Evolutionary conservation across 2,888 invertebrate species (phyloP), one percentile per base, ranked within the genome.

Genomic region (Nomada ruficornis): DNA sequence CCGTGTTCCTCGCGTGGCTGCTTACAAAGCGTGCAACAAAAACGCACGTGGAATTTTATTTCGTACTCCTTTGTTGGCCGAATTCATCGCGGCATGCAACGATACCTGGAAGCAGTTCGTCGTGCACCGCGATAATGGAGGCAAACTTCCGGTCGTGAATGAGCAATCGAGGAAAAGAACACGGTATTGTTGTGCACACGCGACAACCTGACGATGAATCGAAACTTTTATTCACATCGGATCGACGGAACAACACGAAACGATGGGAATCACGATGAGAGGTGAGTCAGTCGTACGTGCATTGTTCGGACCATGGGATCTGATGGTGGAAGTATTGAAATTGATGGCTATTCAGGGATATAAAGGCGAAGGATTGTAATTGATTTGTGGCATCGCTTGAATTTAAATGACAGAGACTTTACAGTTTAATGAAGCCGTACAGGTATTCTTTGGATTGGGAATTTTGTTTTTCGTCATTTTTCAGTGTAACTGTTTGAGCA

Each of bases 81-180:
- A 65, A 71, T 80, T 74, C 79, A 76, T 55, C 42, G 79, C 63
- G 10, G 18, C 42, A 26, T 36, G 67, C 18, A 68, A 71, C 52
- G 72, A 79, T 82, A 74, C 79, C 63, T 70, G 65, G 52, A 75
- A 79, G 62, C 70, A 65, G 44, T 44, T 72, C 29, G 42, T 50
- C 52, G 71, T 55, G 62, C 65, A 20, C 20, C 18, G n/a, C 54
- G 64, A 67, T 80, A 80, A 70, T 77, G 67, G 65, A 54, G 15
- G 59, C 47, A 65, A 77, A 72, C 80, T 77, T 80, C 77, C 77
- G 67, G 62, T 13, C 36, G 67, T 72, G 80, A 77, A 72, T 71
- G 52, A 55, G 42, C 59, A 20, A 68, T 29, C 62, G 60, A 62
- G 26, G 44, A 26, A 73, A 62, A 65, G 54, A 55, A 59, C 52